Conservation (phyloP, 2,797 vertebrate species). For the Microchirus variegatus region DNA sequence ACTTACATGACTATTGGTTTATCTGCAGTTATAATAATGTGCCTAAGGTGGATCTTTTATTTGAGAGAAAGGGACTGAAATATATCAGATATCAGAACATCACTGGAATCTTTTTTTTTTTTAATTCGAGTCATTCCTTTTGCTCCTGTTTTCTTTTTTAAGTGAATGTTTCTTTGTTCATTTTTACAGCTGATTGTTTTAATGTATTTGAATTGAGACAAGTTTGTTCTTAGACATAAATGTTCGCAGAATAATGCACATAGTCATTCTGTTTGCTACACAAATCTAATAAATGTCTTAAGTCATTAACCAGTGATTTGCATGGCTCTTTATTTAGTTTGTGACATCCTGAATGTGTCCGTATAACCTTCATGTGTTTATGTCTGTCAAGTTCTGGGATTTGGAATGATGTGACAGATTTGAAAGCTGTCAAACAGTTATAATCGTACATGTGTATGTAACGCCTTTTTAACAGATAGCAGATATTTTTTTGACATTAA, state of each 20-base stretch:
- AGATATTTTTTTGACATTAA: no score
- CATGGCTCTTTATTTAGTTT: conserved; percentile 20
- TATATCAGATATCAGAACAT: conserved; percentile 24
- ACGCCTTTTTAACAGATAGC: no score
- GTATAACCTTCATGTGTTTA: not conserved
- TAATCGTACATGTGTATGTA: no score
- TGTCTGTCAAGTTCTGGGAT: no score
- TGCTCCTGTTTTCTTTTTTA: conserved; percentile 46
- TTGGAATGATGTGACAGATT: no score
- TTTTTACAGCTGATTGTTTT: conserved; percentile 73
- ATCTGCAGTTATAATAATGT: not conserved
- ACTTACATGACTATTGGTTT: not conserved
- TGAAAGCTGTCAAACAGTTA: no score
- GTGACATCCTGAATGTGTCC: not conserved
- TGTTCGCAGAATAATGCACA: conserved; percentile 62
- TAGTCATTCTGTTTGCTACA: conserved; percentile 59
- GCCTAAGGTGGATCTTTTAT: conserved; percentile 3
- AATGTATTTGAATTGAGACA: conserved; percentile 60
- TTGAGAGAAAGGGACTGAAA: conserved; percentile 5
- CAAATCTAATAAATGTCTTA: conserved; percentile 73
- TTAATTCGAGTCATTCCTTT: conserved; percentile 50
- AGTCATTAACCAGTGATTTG: conserved; percentile 30
- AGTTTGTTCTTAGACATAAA: conserved; percentile 32
- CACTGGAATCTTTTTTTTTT: conserved; percentile 56
- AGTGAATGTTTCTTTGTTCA: conserved; percentile 65